Base-by-base conservation (phyloP, 1,140 invertebrate species). In the Penaeus japonicus region DNA sequence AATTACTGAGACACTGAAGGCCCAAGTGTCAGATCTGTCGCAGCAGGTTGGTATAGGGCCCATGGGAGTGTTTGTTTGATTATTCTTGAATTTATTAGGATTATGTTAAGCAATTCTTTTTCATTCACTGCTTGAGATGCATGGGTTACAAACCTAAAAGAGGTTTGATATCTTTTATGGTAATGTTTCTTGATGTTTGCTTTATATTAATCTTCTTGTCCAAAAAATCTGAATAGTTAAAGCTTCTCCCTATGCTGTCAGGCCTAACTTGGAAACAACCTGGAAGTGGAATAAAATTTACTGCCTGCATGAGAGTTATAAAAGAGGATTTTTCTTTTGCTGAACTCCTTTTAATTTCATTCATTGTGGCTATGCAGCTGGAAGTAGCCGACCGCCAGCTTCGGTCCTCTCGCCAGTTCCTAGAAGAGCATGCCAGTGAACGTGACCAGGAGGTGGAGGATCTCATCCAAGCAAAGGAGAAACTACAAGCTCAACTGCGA, bases 351-450 rank as follows among this genome's bases (percentile, higher is more conserved):
- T 20, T 15, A n/a, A 17, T 78, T 27, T 10, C 10, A 15, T 39
- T 32, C 35, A 53, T 54, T 20, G 73, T 32, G 47, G 18, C 27
- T 24, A 39, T 4, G 2, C 81, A 88, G 87, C 70, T 88, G 47
- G 87, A 88, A 24, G 80, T 77, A 55, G 87, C 87, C 17, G 87
- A 88, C 35, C 62, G 87, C 18, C 87, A 88, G 80, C 39, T 88
- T 24, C 80, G 81, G 7, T 88, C 87, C 20, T 75, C 80, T 17
- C 87, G 87, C n/a, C 87, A 88, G 62, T 88, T 88, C 47, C 55
- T 88, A n/a, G 87, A 88, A 53, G 79, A 88, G 53, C 87, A 88
- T 20, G 87, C 87, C 30, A 83, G 65, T 84, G 87, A 88, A 54
- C 39, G 87, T 32, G 87, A 88, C 54, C 80, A 88, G 24, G 87